Percentiles rank a stretch among this genome's conserved stretches.
These are phyloP conservation scores for Himalopsyche kuldschensis DNA, from an alignment of 2,888 invertebrate genomes.

Conservation along the genomic window DNA sequence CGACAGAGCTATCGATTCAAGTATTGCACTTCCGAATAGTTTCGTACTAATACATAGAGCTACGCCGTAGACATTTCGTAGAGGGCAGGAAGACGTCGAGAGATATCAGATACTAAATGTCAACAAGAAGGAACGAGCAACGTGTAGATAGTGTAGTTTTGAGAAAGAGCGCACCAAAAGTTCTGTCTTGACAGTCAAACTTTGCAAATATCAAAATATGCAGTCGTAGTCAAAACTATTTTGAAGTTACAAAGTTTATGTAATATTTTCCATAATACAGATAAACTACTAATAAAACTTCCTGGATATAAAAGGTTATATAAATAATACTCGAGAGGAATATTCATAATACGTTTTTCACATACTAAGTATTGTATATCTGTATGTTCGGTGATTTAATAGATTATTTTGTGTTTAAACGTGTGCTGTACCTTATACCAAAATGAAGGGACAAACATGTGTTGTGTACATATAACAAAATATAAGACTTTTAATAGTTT, in stretches of 20 bases:
- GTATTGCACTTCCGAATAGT: background rate
- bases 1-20: background rate
- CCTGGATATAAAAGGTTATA: too few relatives aligned
- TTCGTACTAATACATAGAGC: background rate
- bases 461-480: too few relatives aligned
- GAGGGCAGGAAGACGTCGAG: background rate
- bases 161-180: background rate
- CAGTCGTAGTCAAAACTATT: background rate
- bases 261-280: background rate
- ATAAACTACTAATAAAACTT: too few relatives aligned
- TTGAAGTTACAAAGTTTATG: background rate
- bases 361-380: too few relatives aligned
- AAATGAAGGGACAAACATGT: too few relatives aligned
- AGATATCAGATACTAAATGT: constrained; percentile 6
- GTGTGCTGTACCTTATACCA: too few relatives aligned
- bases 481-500: too few relatives aligned
- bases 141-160: background rate
- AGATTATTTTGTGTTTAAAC: too few relatives aligned
- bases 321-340: too few relatives aligned
- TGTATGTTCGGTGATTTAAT: too few relatives aligned
- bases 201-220: background rate
- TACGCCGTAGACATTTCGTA: background rate
- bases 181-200: background rate
- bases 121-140: background rate
- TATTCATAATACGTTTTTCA: too few relatives aligned